A percentile compares a stretch with the other conserved stretches of the same genome.
phyloP scores from a whole-genome alignment of 1,140 invertebrate species.

The Drosophila ficusphila region DNA sequence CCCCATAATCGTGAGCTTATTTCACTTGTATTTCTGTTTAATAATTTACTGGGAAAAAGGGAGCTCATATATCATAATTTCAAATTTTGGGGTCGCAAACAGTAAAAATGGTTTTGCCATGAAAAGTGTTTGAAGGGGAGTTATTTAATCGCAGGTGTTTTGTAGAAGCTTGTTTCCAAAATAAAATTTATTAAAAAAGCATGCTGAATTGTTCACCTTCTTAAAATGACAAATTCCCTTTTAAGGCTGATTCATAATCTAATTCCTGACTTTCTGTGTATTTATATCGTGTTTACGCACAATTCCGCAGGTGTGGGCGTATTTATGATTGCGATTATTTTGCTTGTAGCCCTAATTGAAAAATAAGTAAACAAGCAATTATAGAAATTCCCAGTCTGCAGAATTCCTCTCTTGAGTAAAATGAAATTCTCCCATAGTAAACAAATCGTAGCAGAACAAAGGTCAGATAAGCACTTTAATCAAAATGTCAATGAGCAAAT shows the following conservation, averaged over 20 bases:
- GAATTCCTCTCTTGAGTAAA: constrained; percentile 26
- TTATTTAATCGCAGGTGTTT: no score
- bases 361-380: constrained; percentile 76
- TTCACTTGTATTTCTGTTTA: not conserved
- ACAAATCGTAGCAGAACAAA: constrained; percentile 47
- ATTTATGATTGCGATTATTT: constrained; percentile 74
- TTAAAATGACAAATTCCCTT: not conserved
- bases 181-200: no score
- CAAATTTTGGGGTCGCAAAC: no score
- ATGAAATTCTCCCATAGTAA: constrained; percentile 52
- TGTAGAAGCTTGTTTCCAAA: no score
- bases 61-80: not conserved
- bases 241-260: not conserved
- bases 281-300: constrained; percentile 10
- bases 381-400: constrained; percentile 25
- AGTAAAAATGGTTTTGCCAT: no score
- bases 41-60: not conserved
- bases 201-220: not conserved
- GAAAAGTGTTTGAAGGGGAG: no score
- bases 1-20: constrained; percentile 31
- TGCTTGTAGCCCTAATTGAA: constrained; percentile 65
- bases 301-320: constrained; percentile 44
- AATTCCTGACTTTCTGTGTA: not conserved
- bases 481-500: constrained; percentile 82
- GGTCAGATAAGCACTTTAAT: constrained; percentile 72